phyloP scores from a whole-genome alignment of 2,113 vertebrate species.

The Cephalopholis sonnerati region DNA sequence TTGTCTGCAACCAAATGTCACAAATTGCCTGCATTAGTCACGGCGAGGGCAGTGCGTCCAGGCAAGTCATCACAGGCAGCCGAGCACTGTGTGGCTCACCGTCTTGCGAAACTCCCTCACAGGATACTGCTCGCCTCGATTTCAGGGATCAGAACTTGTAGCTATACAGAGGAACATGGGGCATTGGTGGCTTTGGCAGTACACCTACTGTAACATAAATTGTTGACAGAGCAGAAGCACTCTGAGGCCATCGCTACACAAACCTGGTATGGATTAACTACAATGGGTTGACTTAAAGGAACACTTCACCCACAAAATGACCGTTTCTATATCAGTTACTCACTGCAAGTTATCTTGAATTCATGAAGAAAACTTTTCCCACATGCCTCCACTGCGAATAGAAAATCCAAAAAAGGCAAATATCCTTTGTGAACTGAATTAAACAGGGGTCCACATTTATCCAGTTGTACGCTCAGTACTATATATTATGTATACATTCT shows the following conservation, averaged over 20 bases:
- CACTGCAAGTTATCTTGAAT: too few relatives aligned
- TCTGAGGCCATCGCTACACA: neutral
- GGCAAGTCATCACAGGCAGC: constrained; percentile 74
- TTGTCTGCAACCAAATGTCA: constrained; percentile 62
- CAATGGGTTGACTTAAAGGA: too few relatives aligned
- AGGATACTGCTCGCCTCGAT: constrained; percentile 54
- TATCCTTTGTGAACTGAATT: too few relatives aligned
- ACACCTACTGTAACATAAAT: constrained; percentile 3
- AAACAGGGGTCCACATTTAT: too few relatives aligned
- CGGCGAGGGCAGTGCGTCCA: constrained; percentile 47
- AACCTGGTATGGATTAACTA: too few relatives aligned
- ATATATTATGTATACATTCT: too few relatives aligned
- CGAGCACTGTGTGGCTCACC: constrained; percentile 35
- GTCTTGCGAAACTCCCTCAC: constrained; percentile 65
- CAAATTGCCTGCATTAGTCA: constrained; percentile 75
- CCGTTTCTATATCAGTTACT: too few relatives aligned
- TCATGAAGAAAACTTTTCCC: too few relatives aligned
- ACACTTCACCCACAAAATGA: too few relatives aligned
- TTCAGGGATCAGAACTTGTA: constrained; percentile 31
- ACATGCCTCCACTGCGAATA: too few relatives aligned
- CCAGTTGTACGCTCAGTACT: too few relatives aligned
- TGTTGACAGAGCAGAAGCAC: neutral
- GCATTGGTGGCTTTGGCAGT: constrained; percentile 10
- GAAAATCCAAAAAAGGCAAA: too few relatives aligned
- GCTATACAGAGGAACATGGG: neutral